Conservation (phyloP, 2,888 invertebrate genomes). For the Yponomeuta sedellus region DNA sequence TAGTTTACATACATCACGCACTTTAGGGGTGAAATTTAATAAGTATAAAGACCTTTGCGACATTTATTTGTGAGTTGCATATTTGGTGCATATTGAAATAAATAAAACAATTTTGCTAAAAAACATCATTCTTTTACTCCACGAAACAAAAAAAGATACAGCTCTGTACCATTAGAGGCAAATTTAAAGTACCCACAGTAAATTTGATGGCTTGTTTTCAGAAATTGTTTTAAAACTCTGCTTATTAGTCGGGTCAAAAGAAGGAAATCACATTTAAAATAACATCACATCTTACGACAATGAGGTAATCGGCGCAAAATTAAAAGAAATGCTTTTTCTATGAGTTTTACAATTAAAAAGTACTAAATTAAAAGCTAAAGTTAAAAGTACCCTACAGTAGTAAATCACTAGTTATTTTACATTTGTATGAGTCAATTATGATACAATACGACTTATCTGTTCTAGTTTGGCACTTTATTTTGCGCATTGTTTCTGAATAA, state of each 20-base stretch:
- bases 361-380: slow-evolving; percentile 14
- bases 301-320: slow-evolving; percentile 29
- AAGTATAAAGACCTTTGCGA: too few species aligned
- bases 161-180: not conserved
- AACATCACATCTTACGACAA: slow-evolving; percentile 28
- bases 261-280: not conserved
- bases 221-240: slow-evolving; percentile 18
- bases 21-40: too few species aligned
- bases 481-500: slow-evolving; percentile 1
- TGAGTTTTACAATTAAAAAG: slow-evolving; percentile 17
- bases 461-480: slow-evolving; percentile 9
- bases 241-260: too few species aligned
- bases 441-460: slow-evolving; percentile 2
- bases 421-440: not conserved
- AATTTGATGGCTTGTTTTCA: not conserved
- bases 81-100: not conserved
- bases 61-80: too few species aligned
- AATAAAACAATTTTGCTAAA: not conserved
- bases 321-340: slow-evolving; percentile 21
- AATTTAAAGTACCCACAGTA: not conserved
- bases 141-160: slow-evolving; percentile 2
- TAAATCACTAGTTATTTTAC: not conserved
- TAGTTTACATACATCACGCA: too few species aligned
- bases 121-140: not conserved
- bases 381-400: slow-evolving; percentile 14